Conservation (phyloP, 2,888 invertebrate species). For the Marasmarcha lunaedactyla region DNA sequence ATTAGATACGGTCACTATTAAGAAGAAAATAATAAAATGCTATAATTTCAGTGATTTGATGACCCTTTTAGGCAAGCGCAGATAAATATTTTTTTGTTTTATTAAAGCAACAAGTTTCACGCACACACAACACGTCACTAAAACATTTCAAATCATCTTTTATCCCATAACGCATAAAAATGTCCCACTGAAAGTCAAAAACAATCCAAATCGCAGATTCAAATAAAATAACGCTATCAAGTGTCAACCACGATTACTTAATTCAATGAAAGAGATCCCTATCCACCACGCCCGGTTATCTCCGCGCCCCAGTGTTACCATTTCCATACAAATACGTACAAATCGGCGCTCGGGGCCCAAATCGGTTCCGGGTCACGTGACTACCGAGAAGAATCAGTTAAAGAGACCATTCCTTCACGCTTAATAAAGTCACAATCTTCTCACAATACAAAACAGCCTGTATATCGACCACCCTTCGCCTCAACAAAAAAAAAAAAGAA, state of each 20-base stretch:
- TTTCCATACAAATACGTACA: constrained; percentile 65
- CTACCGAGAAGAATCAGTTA: constrained; percentile 69
- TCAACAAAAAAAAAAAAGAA: constrained; percentile 30
- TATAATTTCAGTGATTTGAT: too few relatives aligned
- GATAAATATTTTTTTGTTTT: too few relatives aligned
- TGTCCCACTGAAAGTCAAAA: too few relatives aligned
- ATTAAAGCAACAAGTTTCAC: too few relatives aligned
- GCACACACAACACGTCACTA: too few relatives aligned
- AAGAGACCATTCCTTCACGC: constrained; percentile 63
- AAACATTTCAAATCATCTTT: too few relatives aligned
- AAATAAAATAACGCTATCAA: neutral
- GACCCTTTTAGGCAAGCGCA: too few relatives aligned
- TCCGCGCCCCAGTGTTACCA: constrained; percentile 47
- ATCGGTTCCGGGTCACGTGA: constrained; percentile 73
- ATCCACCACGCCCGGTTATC: constrained; percentile 58
- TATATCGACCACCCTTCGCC: constrained; percentile 36
- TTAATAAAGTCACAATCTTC: constrained; percentile 68
- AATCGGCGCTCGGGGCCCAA: constrained; percentile 47
- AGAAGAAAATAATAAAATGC: too few relatives aligned
- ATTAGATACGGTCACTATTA: too few relatives aligned
- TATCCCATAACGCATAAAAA: too few relatives aligned
- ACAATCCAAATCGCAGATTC: constrained; percentile 6
- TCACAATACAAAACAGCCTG: constrained; percentile 57
- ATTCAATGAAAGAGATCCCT: constrained; percentile 59
- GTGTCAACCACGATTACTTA: constrained; percentile 39